A percentile compares a stretch with the other conserved stretches of the same genome.
Conservation (phyloP, 2,888 invertebrate genomes). For the Psylliodes chrysocephalus region DNA sequence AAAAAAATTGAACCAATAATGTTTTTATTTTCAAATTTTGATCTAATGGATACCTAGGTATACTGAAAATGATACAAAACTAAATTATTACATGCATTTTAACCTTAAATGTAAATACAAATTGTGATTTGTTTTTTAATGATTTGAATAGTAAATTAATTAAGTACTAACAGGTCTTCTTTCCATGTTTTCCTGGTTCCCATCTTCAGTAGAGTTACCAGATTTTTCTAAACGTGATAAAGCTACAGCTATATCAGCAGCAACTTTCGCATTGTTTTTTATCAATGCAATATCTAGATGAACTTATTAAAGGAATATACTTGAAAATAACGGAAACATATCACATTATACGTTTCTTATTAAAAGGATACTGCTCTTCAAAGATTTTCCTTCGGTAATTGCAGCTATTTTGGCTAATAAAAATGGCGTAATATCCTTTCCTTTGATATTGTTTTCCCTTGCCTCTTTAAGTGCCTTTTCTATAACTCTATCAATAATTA, state of each 20-base stretch:
- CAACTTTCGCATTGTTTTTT: conserved; percentile 90
- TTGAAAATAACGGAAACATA: too few relatives aligned
- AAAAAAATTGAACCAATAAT: conserved; percentile 46
- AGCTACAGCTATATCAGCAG: conserved; percentile 80
- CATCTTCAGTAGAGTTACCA: not conserved
- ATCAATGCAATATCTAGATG: conserved; percentile 87
- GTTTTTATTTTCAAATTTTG: too few relatives aligned
- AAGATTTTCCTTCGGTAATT: conserved; percentile 84
- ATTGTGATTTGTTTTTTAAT: not conserved
- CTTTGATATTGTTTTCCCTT: conserved; percentile 69
- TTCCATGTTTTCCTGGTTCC: conserved; percentile 1
- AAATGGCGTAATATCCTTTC: conserved; percentile 94
- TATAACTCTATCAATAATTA: conserved; percentile 76
- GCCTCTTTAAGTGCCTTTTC: conserved; percentile 74
- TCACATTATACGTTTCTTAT: too few relatives aligned
- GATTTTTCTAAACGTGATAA: conserved; percentile 63
- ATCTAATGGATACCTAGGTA: too few relatives aligned
- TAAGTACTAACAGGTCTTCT: conserved; percentile 43
- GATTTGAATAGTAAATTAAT: too few relatives aligned
- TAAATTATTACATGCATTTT: too few relatives aligned
- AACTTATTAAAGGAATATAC: conserved; percentile 25
- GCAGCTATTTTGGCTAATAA: conserved; percentile 80
- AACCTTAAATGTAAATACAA: too few relatives aligned
- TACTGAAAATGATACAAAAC: too few relatives aligned
- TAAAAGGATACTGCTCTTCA: conserved; percentile 88